These are phyloP conservation scores for Psylliodes chrysocephalus DNA, from an alignment of 2,888 invertebrate genomes.

Conservation along the genomic window DNA sequence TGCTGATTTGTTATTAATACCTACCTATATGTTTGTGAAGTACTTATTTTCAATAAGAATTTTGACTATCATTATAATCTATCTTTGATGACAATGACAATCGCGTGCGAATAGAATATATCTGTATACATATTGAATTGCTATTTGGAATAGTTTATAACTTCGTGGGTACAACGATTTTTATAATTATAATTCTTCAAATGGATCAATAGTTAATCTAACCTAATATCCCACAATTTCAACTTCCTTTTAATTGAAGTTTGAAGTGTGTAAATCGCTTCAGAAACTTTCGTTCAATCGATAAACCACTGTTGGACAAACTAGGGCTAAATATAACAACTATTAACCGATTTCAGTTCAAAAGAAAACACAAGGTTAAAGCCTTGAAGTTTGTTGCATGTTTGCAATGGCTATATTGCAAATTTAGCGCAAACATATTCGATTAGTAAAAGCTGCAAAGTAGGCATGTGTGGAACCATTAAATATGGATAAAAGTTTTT, in stretches of 20 bases:
- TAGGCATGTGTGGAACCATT: not conserved
- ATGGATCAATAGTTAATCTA: not conserved
- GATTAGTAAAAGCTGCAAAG: not conserved
- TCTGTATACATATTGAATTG: too few relatives aligned
- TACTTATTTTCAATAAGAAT: too few relatives aligned
- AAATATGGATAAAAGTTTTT: too few relatives aligned
- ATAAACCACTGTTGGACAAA: constrained; percentile 4
- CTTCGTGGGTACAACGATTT: too few relatives aligned
- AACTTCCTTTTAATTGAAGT: not conserved
- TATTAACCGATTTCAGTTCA: constrained; percentile 8
- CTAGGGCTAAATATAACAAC: constrained; percentile 8
- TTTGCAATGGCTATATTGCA: not conserved
- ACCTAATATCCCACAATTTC: not conserved
- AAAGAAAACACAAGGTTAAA: constrained; percentile 9
- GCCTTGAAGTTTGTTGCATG: constrained; percentile 13
- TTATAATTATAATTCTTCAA: too few relatives aligned
- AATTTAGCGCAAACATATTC: not conserved
- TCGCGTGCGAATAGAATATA: too few relatives aligned
- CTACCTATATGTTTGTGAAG: too few relatives aligned
- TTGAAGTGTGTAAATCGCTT: not conserved
- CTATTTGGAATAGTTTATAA: too few relatives aligned
- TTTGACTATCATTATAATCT: too few relatives aligned
- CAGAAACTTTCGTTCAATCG: constrained; percentile 9
- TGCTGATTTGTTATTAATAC: too few relatives aligned
- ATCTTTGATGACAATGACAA: too few relatives aligned